Evolutionary conservation across 2,888 invertebrate genomes (phyloP).

Genomic region (Nasonovia ribisnigri): DNA sequence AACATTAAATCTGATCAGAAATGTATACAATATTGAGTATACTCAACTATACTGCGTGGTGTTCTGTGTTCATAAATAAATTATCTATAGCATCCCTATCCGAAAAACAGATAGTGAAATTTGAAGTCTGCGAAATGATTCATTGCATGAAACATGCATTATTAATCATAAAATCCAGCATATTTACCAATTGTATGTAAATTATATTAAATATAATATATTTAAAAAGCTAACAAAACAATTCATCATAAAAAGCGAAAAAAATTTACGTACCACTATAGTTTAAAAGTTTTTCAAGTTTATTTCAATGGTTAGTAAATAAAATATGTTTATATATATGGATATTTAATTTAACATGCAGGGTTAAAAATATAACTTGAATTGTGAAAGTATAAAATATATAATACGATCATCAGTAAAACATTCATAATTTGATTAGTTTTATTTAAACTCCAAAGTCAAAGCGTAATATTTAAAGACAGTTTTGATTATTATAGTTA

Average conservation of each 20-base stretch:
- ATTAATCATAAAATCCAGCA: not conserved
- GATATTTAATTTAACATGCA: not conserved
- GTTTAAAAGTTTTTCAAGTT: not conserved
- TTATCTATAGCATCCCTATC: not conserved
- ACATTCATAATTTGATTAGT: not conserved
- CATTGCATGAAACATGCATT: not conserved
- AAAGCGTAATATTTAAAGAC: not conserved
- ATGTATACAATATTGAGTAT: no score
- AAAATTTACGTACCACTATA: no score
- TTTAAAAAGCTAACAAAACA: not conserved
- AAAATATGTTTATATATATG: not conserved
- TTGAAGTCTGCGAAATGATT: not conserved
- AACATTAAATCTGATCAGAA: not conserved
- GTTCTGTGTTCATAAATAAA: not conserved
- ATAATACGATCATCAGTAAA: not conserved
- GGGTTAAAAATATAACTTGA: not conserved
- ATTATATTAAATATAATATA: not conserved
- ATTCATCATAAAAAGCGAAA: not conserved
- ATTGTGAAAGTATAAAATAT: not conserved
- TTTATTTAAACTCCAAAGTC: not conserved
- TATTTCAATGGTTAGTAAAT: not conserved
- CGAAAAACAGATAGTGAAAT: not conserved
- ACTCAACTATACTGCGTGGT: no score
- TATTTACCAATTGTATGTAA: not conserved
- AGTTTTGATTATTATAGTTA: not conserved